phyloP scores from a whole-genome alignment of 2,113 vertebrate species.

The Laticauda colubrina region DNA sequence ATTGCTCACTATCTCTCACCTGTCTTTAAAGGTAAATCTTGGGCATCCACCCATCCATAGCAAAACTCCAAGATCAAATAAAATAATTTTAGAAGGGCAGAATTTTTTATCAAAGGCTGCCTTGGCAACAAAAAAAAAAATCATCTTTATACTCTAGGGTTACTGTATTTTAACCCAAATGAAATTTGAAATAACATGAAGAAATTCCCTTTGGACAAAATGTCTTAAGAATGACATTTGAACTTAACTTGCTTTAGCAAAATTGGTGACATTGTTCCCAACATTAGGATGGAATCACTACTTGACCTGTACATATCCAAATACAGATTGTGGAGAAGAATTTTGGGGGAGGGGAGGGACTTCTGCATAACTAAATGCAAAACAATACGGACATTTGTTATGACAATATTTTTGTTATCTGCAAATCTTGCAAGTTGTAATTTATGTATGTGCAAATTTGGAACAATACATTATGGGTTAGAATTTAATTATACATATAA shows the following conservation, averaged over 20 bases:
- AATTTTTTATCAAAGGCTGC: not conserved
- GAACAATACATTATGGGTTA: not conserved
- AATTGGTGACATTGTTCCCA: not conserved
- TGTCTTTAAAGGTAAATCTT: not conserved
- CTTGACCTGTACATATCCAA: constrained; percentile 6
- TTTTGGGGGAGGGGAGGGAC: not conserved
- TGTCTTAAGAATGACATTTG: not conserved
- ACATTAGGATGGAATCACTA: not conserved
- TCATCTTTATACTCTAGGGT: not conserved
- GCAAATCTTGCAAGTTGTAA: not conserved
- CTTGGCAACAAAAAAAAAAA: not conserved
- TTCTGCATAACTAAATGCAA: not conserved
- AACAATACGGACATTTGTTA: not conserved
- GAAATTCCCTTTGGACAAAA: not conserved
- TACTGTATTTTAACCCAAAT: not conserved
- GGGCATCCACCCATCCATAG: not conserved
- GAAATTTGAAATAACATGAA: not conserved
- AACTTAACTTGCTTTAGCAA: not conserved
- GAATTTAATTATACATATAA: not conserved
- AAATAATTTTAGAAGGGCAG: not conserved
- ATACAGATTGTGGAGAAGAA: not conserved
- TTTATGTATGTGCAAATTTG: not conserved
- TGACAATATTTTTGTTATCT: not conserved
- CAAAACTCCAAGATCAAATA: not conserved
- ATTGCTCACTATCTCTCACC: not conserved